Percentiles rank a stretch among this genome's conserved stretches.
Conservation (phyloP, 2,888 invertebrate genomes). For the Sminthurides aquaticus region DNA sequence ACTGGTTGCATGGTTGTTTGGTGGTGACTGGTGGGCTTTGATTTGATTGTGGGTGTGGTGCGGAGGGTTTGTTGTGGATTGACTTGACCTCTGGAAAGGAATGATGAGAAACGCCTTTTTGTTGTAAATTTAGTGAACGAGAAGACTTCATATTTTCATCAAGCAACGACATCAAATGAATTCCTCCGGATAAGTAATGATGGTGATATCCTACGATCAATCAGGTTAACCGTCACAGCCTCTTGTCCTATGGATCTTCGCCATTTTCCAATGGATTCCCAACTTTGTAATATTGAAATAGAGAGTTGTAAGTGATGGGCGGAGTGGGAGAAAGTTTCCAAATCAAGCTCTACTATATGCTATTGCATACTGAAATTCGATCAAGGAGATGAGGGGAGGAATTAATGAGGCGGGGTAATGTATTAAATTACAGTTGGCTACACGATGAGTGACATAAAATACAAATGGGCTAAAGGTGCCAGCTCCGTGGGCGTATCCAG, state of each 20-base stretch:
- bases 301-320: slow-evolving; percentile 97
- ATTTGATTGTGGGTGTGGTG: background rate
- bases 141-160: slow-evolving; percentile 99
- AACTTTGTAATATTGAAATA: slow-evolving; percentile 89
- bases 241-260: slow-evolving; percentile 94
- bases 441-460: slow-evolving; percentile 92
- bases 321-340: too few species aligned
- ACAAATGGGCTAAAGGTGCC: slow-evolving; percentile 92
- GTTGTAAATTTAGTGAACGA: slow-evolving; percentile 59
- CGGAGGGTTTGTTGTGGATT: background rate
- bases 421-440: slow-evolving; percentile 73
- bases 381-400: too few species aligned
- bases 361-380: too few species aligned
- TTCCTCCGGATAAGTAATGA: slow-evolving; percentile 93
- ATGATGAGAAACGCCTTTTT: background rate
- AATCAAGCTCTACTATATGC: too few species aligned
- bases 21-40: too few species aligned
- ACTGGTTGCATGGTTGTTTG: too few species aligned
- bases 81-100: background rate
- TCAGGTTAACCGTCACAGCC: slow-evolving; percentile 90
- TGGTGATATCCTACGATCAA: slow-evolving; percentile 89
- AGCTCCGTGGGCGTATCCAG: slow-evolving; percentile 90
- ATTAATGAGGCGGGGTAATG: too few species aligned
- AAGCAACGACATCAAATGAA: slow-evolving; percentile 99
- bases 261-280: slow-evolving; percentile 94